Base-by-base conservation (phyloP, 2,113 vertebrate genomes). In the Amphiprion ocellaris region DNA sequence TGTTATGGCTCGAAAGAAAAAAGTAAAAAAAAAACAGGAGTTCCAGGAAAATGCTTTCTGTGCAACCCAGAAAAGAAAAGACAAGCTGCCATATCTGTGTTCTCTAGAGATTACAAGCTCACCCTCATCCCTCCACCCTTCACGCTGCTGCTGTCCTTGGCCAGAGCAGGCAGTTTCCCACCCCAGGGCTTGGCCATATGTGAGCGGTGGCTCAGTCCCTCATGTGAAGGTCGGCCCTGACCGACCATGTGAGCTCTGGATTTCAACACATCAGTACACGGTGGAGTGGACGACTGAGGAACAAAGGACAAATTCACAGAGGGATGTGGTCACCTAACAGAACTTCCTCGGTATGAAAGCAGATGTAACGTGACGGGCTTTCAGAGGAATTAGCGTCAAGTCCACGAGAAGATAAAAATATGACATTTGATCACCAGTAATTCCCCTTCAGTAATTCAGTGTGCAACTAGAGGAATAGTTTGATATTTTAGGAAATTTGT, bases 201-300 rank as follows among this genome's bases (percentile, higher is more conserved):
- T 55, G 71, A 65, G 24, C 37, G 67, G 30, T 83, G 77, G 76
- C 82, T 83, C 53, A n/a, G 54, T 76, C 70, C 71, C 76, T 70
- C 75, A 71, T 72, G 77, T 87, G 85, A 89, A 91, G 88, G 91
- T 91, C 85, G 83, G 50, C 24, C 50, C 74, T 74, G 61, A 77
- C 5, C 70, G 78, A 58, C 66, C 82, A 78, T 83, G 83, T 75
- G 82, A 86, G 68, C 62, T 75, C 65, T 60, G 73, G 69, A 76
- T 82, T 81, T 73, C 75, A 61, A 76, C 75, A 23, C 69, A 74
- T 72, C 41, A 68, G 79, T 55, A 73, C 72, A 74, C 66, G 69
- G 59, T 41, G 78, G 78, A 79, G 72, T 50, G 78, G 61, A 37
- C 21, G 10, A 41, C 55, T 39, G 24, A 73, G n/a, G 60, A 39